Evolutionary conservation across 2,113 vertebrate species (phyloP).

Genomic region (Odobenus rosmarus): DNA sequence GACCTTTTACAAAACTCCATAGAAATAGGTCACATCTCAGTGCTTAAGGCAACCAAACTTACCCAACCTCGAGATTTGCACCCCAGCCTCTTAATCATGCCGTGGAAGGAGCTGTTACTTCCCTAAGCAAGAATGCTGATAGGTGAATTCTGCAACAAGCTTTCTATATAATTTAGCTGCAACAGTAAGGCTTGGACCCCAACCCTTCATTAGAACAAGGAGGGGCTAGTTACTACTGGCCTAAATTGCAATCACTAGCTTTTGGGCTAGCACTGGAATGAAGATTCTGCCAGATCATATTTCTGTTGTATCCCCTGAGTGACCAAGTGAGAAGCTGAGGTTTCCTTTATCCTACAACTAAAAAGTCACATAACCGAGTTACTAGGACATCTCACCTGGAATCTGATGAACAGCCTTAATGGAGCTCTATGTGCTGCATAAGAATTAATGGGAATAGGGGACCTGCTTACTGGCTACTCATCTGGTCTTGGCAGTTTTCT

Average conservation of each 20-base stretch:
- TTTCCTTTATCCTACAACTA: neutral
- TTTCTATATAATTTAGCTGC: neutral
- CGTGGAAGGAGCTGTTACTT: neutral
- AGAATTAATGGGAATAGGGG: neutral
- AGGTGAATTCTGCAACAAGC: neutral
- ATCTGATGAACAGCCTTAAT: neutral
- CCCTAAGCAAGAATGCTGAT: neutral
- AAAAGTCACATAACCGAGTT: neutral
- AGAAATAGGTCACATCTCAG: neutral
- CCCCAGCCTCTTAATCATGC: neutral
- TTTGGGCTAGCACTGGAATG: neutral
- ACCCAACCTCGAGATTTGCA: neutral
- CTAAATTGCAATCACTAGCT: neutral
- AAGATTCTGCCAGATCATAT: neutral
- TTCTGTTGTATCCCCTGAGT: neutral
- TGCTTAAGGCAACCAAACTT: neutral
- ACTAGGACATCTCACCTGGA: neutral
- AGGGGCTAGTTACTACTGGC: neutral
- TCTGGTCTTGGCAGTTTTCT: neutral
- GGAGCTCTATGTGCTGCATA: neutral
- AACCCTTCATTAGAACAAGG: neutral
- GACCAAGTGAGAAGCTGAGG: neutral
- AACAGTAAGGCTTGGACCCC: neutral
- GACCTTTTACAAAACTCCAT: neutral
- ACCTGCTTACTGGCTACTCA: neutral